phyloP scores from a whole-genome alignment of 2,113 vertebrate species.

The Ochotona curzoniae region DNA sequence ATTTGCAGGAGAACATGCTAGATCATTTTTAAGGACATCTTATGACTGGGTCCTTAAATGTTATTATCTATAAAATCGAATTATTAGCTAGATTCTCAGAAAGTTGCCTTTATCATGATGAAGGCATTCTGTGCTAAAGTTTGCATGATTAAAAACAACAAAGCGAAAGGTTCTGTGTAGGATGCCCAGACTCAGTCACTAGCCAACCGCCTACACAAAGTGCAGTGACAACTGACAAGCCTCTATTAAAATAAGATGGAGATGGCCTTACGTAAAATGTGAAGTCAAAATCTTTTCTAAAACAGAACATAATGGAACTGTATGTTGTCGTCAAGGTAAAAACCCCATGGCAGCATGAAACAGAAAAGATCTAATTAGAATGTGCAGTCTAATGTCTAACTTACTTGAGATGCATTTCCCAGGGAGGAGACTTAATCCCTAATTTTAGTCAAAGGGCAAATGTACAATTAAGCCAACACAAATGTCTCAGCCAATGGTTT shows the following conservation, averaged over 20 bases:
- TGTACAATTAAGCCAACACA: conserved; percentile 67
- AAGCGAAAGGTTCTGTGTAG: background rate
- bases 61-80: no score
- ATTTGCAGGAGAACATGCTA: no score
- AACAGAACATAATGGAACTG: conserved; percentile 55
- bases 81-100: background rate
- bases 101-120: background rate
- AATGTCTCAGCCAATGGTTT: conserved; percentile 63
- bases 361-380: conserved; percentile 74
- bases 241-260: conserved; percentile 52
- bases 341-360: conserved; percentile 34
- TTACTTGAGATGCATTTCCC: conserved; percentile 57
- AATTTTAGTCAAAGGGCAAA: conserved; percentile 76
- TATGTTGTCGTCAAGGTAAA: conserved; percentile 59
- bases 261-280: conserved; percentile 27
- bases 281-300: conserved; percentile 50
- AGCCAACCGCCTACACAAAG: background rate
- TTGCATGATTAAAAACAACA: background rate
- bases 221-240: background rate
- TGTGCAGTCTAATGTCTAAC: conserved; percentile 51
- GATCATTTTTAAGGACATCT: no score
- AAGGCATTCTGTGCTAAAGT: background rate
- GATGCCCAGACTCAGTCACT: background rate
- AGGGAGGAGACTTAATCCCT: conserved; percentile 57
- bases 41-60: no score